Percentiles rank a stretch among this genome's conserved stretches.
Conservation (phyloP, 2,797 vertebrate species). For the Silurus lanzhouensis region DNA sequence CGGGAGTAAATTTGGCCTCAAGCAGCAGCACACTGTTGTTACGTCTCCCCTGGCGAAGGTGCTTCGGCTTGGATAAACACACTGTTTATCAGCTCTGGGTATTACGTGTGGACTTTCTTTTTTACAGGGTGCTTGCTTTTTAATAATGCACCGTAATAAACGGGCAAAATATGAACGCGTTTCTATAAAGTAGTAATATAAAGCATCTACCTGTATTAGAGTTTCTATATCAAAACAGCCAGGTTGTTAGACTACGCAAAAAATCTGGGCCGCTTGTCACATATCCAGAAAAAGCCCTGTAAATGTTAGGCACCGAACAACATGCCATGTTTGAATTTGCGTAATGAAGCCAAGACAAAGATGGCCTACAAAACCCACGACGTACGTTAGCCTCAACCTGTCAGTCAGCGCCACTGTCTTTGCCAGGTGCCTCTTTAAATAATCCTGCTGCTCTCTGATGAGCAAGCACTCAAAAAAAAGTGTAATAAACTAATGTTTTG, state of each 20-base stretch:
- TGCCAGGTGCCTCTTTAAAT: slow-evolving; percentile 54
- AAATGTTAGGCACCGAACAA: not conserved
- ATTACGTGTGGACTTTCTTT: not conserved
- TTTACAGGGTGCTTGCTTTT: slow-evolving; percentile 7
- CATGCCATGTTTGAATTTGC: slow-evolving; percentile 10
- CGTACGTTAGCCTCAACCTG: slow-evolving; percentile 51
- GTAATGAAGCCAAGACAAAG: slow-evolving; percentile 14
- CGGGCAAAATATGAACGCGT: not conserved
- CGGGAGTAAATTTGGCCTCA: slow-evolving; percentile 34
- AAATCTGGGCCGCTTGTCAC: not conserved
- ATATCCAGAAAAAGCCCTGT: not conserved
- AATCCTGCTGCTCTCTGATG: slow-evolving; percentile 21
- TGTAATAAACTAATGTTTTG: slow-evolving; percentile 37
- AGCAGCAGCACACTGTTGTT: not conserved
- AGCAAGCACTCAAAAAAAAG: slow-evolving; percentile 17
- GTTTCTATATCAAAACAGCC: not conserved
- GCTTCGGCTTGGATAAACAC: slow-evolving; percentile 32
- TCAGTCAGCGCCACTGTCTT: slow-evolving; percentile 49
- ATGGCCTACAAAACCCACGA: slow-evolving; percentile 7
- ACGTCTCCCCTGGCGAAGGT: slow-evolving; percentile 17
- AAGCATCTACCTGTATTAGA: not conserved
- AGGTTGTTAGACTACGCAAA: not conserved
- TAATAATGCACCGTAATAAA: slow-evolving; percentile 24
- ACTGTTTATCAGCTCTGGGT: slow-evolving; percentile 28
- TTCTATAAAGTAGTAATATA: not conserved